A percentile compares a stretch with the other conserved stretches of the same genome.
Conservation (phyloP, 2,113 vertebrate genomes). For the Myrmecobius fasciatus region DNA sequence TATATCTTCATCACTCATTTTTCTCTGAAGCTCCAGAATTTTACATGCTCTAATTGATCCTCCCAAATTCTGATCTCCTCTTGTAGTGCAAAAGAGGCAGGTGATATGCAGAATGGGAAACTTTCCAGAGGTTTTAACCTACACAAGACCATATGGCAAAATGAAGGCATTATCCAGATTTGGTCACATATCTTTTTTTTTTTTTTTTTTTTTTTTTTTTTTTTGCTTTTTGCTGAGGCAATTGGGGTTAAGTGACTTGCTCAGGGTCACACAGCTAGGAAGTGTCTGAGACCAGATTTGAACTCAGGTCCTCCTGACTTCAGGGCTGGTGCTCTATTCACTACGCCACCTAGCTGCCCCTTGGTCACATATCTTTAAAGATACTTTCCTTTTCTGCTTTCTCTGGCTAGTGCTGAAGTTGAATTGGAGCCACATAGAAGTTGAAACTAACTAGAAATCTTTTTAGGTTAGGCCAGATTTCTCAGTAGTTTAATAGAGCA, state of each 20-base stretch:
- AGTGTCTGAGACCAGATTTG: too few species aligned
- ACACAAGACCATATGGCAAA: conserved; percentile 22
- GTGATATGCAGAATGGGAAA: conserved; percentile 29
- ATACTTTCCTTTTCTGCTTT: conserved; percentile 32
- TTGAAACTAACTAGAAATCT: not conserved
- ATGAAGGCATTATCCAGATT: not conserved
- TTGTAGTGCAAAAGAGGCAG: not conserved
- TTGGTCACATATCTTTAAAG: not conserved
- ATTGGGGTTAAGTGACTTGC: too few species aligned
- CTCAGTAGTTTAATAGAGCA: conserved; percentile 14
- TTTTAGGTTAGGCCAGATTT: conserved; percentile 21
- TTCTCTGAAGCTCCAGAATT: conserved; percentile 26
- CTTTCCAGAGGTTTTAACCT: conserved; percentile 24
- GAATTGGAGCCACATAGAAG: not conserved
- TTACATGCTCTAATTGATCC: conserved; percentile 27
- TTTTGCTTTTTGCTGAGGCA: too few species aligned
- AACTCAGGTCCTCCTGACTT: too few species aligned
- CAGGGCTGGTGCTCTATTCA: too few species aligned
- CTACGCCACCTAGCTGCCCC: too few species aligned
- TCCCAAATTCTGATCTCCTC: not conserved
- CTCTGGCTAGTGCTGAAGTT: conserved; percentile 15
- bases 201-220: too few species aligned
- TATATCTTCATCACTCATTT: conserved; percentile 55
- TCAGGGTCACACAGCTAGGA: too few species aligned
- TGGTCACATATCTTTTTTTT: not conserved